Evolutionary conservation across 1,140 invertebrate species (phyloP), one percentile per base, ranked within the genome.

Genomic region (Drosophila setifemur): DNA sequence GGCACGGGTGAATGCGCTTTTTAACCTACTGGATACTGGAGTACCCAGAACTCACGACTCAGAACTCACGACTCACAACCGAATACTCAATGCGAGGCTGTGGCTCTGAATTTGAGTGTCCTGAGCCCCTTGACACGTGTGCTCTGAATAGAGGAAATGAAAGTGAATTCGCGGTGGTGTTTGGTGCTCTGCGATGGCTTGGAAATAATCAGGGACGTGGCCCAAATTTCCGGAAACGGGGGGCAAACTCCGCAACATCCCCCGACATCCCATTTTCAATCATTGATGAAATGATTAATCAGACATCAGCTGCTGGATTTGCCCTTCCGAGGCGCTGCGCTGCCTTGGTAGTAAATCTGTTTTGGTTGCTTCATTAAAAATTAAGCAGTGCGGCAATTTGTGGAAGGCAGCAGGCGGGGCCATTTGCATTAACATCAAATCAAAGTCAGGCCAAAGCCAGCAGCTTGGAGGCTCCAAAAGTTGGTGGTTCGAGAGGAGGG

Each of bases 261-360:
- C n/a, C n/a, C n/a, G 5, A 48, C 44, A 28, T 61, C 42, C 28
- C 61, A 71, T 69, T 83, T 83, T 49, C 73, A 83, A 82, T 82
- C 77, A 82, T 83, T 82, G 73, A 82, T 83, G 73, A 83, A 68
- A 82, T 83, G 73, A 83, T 82, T 77, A 82, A 81, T 77, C 73
- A 76, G 58, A 60, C 72, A 81, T 75, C 71, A 75, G 66, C 58
- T 53, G 71, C 42, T 26, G 48, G 52, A 18, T 48, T 31, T 33
- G 8, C 29, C 11, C 19, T 16, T 14, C 12, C n/a, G 6, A 1
- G n/a, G 2, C 29, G 12, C 11, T 6, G 4, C 12, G 19, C 63
- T 71, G 44, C 67, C 67, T 71, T 60, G 67, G 67, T n/a, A 81
- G 71, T 76, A 77, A 77, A 83, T 83, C 79, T 77, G 74, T 83